Conservation (phyloP, 2,797 vertebrate genomes). For the Phrynocephalus forsythii region DNA sequence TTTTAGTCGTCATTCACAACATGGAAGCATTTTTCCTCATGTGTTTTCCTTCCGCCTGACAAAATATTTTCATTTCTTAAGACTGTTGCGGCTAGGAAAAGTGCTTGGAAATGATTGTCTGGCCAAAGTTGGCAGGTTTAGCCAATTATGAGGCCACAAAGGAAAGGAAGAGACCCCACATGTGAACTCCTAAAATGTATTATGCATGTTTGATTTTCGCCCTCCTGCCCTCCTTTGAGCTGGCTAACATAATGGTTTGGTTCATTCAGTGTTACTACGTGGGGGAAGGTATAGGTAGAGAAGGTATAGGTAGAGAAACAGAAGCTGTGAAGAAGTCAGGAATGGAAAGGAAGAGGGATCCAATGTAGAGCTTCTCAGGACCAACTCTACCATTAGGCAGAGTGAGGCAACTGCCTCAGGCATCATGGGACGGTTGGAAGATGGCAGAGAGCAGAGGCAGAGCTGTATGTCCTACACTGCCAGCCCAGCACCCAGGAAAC, state of each 20-base stretch:
- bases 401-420: neutral
- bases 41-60: neutral
- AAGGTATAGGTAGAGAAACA: neutral
- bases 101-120: constrained; percentile 31
- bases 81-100: constrained; percentile 22
- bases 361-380: neutral
- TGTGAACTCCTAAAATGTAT: constrained; percentile 14
- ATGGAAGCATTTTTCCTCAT: neutral
- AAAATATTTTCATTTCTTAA: neutral
- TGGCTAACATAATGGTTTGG: neutral
- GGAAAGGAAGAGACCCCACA: constrained; percentile 1
- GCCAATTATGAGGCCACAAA: neutral
- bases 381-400: neutral
- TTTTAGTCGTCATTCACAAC: neutral
- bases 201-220: constrained; percentile 24
- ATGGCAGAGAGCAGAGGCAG: neutral
- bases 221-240: constrained; percentile 26
- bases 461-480: neutral
- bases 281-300: constrained; percentile 8
- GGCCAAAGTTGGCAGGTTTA: constrained; percentile 22
- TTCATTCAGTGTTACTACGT: constrained; percentile 34
- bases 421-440: neutral
- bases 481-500: neutral
- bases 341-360: neutral
- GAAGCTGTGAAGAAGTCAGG: neutral